Evolutionary conservation across 2,797 vertebrate species (phyloP), one percentile per base, ranked within the genome.

Genomic region (Sphenopsis melanotis): DNA sequence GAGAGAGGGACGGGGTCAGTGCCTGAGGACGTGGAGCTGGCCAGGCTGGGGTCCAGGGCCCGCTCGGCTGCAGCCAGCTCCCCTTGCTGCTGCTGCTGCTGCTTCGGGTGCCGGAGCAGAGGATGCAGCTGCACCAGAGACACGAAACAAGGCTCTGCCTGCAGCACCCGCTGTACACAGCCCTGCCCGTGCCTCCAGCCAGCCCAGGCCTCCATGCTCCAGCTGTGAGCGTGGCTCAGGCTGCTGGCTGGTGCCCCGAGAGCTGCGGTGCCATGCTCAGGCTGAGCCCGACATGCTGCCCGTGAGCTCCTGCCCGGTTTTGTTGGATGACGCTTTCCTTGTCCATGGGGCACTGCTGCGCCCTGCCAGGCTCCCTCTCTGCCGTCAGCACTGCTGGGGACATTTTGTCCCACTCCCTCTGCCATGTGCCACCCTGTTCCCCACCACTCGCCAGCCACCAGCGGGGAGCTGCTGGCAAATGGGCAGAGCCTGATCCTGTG

Each of bases 1-100:
- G 96, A 72, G 88, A 96, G 83, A 98, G 50, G 59, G 36, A 30
- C 0, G 7, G 69, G 72, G 66, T 97, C 84, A 94, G 79, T 1
- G 17, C 69, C 55, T 5, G 84, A 0, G 5, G 42, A 22, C 4
- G 19, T 0, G 1, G 29, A 46, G 50, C 59, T 39, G 70, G 27
- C 0, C 4, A 57, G 81, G 93, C 44, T 2, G 4, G 6, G 11
- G 61, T 41, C 86, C 74, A 36, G 85, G 59, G 68, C 66, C 64
- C 1, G 30, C 52, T 53, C 12, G 30, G 52, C 52, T 53, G 52
- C 30, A 13, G 8, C 19, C 52, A 53, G 52, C 19, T 13, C 52
- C 52, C 52, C 49, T 50, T 50, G 49, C 49, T 50, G 11, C 63
- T 36, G 53, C 52, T 52, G 52, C 17, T 7, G 30, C 85, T 85